A percentile compares a stretch with the other conserved stretches of the same genome.
Conservation (phyloP, 1,140 invertebrate genomes). For the Campoletis sonorensis region DNA sequence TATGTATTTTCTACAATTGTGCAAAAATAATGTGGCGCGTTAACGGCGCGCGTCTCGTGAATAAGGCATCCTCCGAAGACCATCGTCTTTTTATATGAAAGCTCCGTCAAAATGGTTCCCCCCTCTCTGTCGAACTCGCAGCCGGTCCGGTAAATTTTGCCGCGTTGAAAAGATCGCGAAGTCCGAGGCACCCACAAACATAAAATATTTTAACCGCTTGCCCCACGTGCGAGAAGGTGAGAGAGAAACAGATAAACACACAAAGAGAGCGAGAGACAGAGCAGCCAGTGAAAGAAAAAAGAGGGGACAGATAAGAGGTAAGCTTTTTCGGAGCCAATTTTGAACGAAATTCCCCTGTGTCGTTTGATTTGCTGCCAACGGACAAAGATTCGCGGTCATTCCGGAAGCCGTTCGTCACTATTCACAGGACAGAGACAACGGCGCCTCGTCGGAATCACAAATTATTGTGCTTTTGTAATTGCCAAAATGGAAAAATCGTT, state of each 20-base stretch:
- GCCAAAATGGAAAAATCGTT: slow-evolving; percentile 25
- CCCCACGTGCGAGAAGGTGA: not conserved
- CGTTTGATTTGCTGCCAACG: slow-evolving; percentile 64
- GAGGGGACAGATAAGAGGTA: slow-evolving; percentile 9
- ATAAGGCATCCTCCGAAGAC: slow-evolving; percentile 61
- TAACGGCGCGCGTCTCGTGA: slow-evolving; percentile 60
- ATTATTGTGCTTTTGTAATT: slow-evolving; percentile 39
- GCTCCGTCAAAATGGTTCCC: slow-evolving; percentile 56
- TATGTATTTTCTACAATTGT: slow-evolving; percentile 15
- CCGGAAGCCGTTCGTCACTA: slow-evolving; percentile 46
- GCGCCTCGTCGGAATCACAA: slow-evolving; percentile 32
- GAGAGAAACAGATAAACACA: not conserved
- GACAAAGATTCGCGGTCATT: slow-evolving; percentile 29
- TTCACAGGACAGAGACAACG: slow-evolving; percentile 38
- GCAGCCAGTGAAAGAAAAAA: not conserved
- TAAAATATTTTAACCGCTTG: slow-evolving; percentile 66
- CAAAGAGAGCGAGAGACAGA: not conserved
- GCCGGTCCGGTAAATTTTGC: slow-evolving; percentile 34
- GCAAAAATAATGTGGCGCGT: slow-evolving; percentile 33
- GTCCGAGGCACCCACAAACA: slow-evolving; percentile 40
- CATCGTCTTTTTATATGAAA: slow-evolving; percentile 72
- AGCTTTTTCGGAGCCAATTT: slow-evolving; percentile 66
- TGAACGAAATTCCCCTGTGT: slow-evolving; percentile 48
- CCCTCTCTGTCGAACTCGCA: slow-evolving; percentile 16
- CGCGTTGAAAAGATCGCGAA: slow-evolving; percentile 55